Evolutionary conservation across 2,888 invertebrate genomes (phyloP).

Genomic region (Nomada goodeniana): DNA sequence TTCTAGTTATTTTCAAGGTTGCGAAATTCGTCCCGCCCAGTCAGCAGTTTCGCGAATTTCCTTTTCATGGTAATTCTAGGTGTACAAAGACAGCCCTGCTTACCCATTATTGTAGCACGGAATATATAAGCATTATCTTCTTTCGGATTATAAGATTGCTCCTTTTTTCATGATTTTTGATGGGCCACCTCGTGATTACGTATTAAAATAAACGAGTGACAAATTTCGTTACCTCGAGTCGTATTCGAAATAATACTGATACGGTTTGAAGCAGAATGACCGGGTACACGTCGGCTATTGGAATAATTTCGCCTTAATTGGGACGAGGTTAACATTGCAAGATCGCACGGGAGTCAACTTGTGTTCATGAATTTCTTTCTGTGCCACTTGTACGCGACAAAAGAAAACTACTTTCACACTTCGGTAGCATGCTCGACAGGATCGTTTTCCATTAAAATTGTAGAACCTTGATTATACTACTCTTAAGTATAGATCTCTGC

Average conservation of each 20-base stretch:
- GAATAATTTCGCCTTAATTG: not conserved
- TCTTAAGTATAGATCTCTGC: not conserved
- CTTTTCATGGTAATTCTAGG: not conserved
- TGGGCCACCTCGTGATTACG: no score
- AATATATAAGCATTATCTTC: not conserved
- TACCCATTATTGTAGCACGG: not conserved
- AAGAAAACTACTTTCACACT: not conserved
- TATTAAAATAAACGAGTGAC: no score
- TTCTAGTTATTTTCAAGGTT: constrained; percentile 35
- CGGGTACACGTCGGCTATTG: not conserved
- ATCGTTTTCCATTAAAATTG: constrained; percentile 6
- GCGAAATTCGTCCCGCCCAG: not conserved
- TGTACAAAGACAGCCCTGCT: not conserved
- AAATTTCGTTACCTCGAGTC: no score
- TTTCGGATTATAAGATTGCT: not conserved
- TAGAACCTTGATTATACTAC: not conserved
- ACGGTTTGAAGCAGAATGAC: no score
- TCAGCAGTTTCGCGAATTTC: not conserved
- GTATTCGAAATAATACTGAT: not conserved
- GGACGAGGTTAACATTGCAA: no score
- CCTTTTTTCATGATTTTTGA: no score
- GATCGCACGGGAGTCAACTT: no score
- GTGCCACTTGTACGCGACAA: not conserved
- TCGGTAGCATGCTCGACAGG: not conserved
- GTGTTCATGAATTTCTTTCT: not conserved